Evolutionary conservation across 35 echinoderm and acorn worm genomes (phyloP).

Genomic region (Ophioderma brevispina): DNA sequence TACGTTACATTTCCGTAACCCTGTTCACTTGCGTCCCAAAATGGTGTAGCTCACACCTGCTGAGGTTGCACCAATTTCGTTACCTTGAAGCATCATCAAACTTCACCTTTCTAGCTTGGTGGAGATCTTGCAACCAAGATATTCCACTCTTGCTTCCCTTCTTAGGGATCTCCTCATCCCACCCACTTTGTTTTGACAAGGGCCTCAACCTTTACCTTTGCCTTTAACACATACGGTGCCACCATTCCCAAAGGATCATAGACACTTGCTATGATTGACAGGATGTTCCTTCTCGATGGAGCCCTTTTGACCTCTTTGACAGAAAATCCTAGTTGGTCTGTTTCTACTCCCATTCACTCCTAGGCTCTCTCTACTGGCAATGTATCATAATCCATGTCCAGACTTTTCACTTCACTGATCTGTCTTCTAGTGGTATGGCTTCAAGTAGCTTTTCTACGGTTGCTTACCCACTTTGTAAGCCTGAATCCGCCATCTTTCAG

Average conservation of each 20-base stretch:
- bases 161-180: constrained; percentile 44
- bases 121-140: constrained; percentile 56
- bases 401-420: too few relatives aligned
- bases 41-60: constrained; percentile 27
- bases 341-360: too few relatives aligned
- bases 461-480: too few relatives aligned
- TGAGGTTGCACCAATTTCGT: not conserved
- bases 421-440: too few relatives aligned
- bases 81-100: constrained; percentile 55
- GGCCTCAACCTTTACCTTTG: constrained; percentile 67
- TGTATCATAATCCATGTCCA: too few relatives aligned
- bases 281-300: too few relatives aligned
- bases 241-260: constrained; percentile 74
- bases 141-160: not conserved
- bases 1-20: constrained; percentile 51
- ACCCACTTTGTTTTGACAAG: constrained; percentile 10
- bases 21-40: constrained; percentile 51
- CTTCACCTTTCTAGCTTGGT: constrained; percentile 24
- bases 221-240: constrained; percentile 25
- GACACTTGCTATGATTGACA: too few relatives aligned
- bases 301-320: too few relatives aligned
- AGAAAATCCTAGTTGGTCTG: too few relatives aligned
- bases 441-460: too few relatives aligned
- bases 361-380: too few relatives aligned
- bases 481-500: too few relatives aligned